These are phyloP conservation scores for Bacillus rossius DNA, from an alignment of 1,140 invertebrate genomes.

Conservation along the genomic window DNA sequence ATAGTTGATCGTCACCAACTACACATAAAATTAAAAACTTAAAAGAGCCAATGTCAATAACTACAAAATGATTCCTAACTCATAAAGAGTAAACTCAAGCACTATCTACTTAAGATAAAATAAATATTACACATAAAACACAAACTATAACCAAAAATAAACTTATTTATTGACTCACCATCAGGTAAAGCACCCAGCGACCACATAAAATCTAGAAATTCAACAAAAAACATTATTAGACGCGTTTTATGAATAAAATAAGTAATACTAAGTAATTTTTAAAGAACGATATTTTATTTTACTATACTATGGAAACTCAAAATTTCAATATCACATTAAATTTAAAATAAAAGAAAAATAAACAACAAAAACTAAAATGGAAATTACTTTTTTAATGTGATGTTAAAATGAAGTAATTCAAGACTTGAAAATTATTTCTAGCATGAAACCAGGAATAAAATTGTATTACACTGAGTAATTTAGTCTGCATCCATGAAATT, in stretches of 20 bases:
- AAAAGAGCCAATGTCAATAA: too few species aligned
- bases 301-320: background rate
- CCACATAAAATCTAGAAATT: constrained; percentile 96
- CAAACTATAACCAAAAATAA: too few species aligned
- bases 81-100: too few species aligned
- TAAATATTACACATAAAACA: too few species aligned
- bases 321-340: background rate
- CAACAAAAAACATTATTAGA: constrained; percentile 52
- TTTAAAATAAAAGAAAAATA: constrained; percentile 12
- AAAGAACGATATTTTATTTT: background rate
- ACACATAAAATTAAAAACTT: too few species aligned
- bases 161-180: too few species aligned
- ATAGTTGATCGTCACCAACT: too few species aligned
- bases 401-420: background rate
- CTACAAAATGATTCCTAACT: too few species aligned
- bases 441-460: too few species aligned
- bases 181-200: constrained; percentile 94
- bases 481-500: constrained; percentile 50
- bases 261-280: too few species aligned
- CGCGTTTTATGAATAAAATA: background rate
- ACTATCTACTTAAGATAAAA: too few species aligned
- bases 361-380: constrained; percentile 5
- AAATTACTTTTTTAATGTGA: background rate
- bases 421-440: background rate
- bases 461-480: background rate